Base-by-base conservation (phyloP, 1,140 invertebrate species). In the Colletes gigas region DNA sequence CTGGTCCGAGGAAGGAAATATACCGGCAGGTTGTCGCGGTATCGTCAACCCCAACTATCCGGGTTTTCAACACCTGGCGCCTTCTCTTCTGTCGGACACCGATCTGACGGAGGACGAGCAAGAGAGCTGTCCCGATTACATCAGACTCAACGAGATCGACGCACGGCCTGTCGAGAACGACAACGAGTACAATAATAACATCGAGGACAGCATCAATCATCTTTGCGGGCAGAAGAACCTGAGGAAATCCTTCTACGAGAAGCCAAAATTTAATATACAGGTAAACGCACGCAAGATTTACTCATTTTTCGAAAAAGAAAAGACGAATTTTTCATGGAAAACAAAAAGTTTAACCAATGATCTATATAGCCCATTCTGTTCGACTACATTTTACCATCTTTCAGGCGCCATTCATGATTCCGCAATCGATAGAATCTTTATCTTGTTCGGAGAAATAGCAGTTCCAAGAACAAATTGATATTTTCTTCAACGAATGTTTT, bases 31-130 rank as follows among this genome's bases (percentile, higher is more conserved):
- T 62, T 92, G 90, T 44, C 94, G 96, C 81, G 96, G 96, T 62
- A 96, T 97, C 77, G 95, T 96, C 83, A 97, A 97, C 92, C 96
- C 96, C 10, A 97, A 97, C 91, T 97, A 97, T 91, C 96, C 96
- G 10, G 96, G 96, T 89, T 94, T 94, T 76, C 92, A 94, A 73
- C 92, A 94, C 81, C 88, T 94, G 15, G 93, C 90, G 6, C 90
- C 92, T 4, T 89, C 90, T 2, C 86, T 92, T 19, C 83, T 91
- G 0, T 91, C 90, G 19, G 91, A 94, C 79, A 93, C 93, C 39
- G 94, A 94, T 60, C 90, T 93, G 76, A 93, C 94, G 8, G 94
- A 94, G 72, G 93, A 94, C 85, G 93, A 94, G 60, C 89, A 89
- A 69, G 85, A 86, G 30, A 83, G 73, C 60, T 83, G 67, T 12